These are phyloP conservation scores for Brachystomella parvula DNA, from an alignment of 1,140 invertebrate genomes.

Conservation along the genomic window DNA sequence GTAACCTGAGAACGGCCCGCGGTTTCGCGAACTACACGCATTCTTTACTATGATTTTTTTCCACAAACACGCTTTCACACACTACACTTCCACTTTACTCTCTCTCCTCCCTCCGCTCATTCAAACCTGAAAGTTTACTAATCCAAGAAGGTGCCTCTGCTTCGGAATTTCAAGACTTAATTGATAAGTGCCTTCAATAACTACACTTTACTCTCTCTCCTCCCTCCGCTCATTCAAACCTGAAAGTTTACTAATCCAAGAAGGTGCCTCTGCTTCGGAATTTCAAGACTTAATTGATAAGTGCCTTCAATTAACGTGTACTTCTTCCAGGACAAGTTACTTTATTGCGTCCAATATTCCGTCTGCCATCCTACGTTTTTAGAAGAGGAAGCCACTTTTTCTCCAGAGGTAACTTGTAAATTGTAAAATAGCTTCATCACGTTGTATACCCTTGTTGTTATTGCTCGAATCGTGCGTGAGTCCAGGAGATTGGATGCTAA, in stretches of 20 bases:
- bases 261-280: slow-evolving; percentile 1
- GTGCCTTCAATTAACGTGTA: not conserved
- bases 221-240: not conserved
- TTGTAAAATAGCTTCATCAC: too few relatives aligned
- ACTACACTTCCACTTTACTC: too few relatives aligned
- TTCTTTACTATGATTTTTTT: too few relatives aligned
- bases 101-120: not conserved
- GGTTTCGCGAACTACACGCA: too few relatives aligned
- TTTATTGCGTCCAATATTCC: not conserved
- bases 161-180: not conserved
- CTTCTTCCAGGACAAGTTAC: not conserved
- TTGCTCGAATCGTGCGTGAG: too few relatives aligned
- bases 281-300: not conserved
- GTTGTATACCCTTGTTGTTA: too few relatives aligned
- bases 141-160: not conserved
- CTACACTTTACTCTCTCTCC: not conserved
- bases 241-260: not conserved
- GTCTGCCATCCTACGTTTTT: not conserved
- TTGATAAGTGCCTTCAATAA: not conserved
- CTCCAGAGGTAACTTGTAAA: not conserved
- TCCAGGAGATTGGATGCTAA: too few relatives aligned
- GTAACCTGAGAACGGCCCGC: too few relatives aligned
- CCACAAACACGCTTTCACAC: too few relatives aligned
- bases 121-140: not conserved
- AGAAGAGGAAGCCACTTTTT: not conserved